Percentiles rank a stretch among this genome's conserved stretches.
Conservation (phyloP, 2,113 vertebrate species). For the Melanerpes formicivorus region DNA sequence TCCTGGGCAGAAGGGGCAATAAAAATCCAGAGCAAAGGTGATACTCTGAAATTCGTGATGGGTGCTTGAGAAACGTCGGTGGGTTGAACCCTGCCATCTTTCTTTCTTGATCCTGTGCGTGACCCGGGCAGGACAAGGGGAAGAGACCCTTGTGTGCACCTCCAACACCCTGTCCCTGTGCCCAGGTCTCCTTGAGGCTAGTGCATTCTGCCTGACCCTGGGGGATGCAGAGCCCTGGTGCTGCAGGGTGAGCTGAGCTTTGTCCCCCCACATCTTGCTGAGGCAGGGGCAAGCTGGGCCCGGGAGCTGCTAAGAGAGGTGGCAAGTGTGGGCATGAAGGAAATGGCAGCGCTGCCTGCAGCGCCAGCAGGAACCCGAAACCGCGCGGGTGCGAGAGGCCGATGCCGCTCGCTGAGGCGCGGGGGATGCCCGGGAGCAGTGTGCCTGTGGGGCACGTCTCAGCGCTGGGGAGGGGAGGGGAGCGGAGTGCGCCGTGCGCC, state of each 20-base stretch:
- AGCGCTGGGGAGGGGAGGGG: background rate
- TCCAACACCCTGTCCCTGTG: too few species aligned
- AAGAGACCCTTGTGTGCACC: background rate
- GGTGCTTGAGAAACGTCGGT: accelerated
- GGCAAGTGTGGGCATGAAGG: accelerated
- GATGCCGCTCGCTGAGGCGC: accelerated
- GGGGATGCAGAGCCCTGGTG: background rate
- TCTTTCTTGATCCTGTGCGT: background rate
- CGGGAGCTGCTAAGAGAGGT: accelerated
- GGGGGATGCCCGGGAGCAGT: background rate
- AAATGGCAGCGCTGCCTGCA: background rate
- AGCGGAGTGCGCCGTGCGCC: background rate
- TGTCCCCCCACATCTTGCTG: accelerated
- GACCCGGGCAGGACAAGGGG: background rate
- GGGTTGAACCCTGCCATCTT: background rate
- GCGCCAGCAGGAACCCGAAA: background rate
- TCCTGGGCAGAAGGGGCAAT: background rate
- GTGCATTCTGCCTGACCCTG: background rate
- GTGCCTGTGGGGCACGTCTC: accelerated
- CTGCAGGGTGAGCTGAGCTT: background rate
- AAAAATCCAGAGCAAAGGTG: conserved; percentile 40
- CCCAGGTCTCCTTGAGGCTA: background rate
- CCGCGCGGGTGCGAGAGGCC: accelerated
- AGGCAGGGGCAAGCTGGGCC: too few species aligned
- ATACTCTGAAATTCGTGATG: background rate